Conservation (phyloP, 2,888 invertebrate genomes). For the Ferrisia virgata region DNA sequence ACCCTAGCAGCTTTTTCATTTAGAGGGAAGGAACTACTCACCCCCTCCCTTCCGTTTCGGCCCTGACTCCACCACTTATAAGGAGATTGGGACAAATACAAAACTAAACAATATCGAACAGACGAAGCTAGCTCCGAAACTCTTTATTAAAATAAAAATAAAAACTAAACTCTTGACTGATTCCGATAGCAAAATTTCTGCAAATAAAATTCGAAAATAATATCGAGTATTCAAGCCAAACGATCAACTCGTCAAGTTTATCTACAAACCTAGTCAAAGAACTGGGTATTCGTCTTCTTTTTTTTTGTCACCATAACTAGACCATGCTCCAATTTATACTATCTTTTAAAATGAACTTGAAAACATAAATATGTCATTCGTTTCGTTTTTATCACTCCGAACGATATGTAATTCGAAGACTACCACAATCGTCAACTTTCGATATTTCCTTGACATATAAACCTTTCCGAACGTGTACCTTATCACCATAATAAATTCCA, state of each 20-base stretch:
- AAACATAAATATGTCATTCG: not conserved
- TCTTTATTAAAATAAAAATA: too few relatives aligned
- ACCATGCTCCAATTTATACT: not conserved
- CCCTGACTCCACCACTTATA: too few relatives aligned
- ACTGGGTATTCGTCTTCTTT: not conserved
- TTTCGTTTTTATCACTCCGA: not conserved
- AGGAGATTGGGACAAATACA: too few relatives aligned
- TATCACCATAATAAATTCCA: not conserved
- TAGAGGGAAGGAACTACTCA: too few relatives aligned
- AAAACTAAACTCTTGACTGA: too few relatives aligned
- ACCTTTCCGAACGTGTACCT: not conserved
- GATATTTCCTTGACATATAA: not conserved
- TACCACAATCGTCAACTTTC: not conserved
- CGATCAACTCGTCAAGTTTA: not conserved
- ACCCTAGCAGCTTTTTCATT: too few relatives aligned
- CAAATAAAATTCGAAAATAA: too few relatives aligned
- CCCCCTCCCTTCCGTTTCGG: too few relatives aligned
- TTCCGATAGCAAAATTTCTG: too few relatives aligned
- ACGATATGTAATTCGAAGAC: not conserved
- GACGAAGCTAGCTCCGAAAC: too few relatives aligned
- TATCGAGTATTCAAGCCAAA: too few relatives aligned
- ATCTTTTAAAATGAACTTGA: not conserved
- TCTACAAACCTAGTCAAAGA: not conserved
- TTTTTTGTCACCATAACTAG: not conserved
- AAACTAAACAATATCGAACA: too few relatives aligned